Conservation (phyloP, 2,888 invertebrate genomes). For the Diaperis boleti region DNA sequence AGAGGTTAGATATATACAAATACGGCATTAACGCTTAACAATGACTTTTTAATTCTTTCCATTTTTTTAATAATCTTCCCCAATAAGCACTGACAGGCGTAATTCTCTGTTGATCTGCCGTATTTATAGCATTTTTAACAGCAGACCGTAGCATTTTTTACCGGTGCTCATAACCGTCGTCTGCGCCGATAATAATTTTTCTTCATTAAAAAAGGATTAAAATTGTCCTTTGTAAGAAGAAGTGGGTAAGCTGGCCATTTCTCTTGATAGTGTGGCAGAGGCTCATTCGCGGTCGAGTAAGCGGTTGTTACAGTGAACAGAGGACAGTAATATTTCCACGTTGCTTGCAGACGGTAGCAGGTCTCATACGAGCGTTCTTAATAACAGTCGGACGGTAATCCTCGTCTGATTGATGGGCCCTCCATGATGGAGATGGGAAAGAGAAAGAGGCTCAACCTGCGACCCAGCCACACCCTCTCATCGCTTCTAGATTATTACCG, state of each 20-base stretch:
- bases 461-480: constrained; percentile 54
- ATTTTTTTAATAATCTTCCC: constrained; percentile 35
- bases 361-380: constrained; percentile 64
- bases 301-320: constrained; percentile 55
- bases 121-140: constrained; percentile 35
- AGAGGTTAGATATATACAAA: no score
- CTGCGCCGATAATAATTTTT: constrained; percentile 40
- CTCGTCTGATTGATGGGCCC: constrained; percentile 65
- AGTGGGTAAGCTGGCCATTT: constrained; percentile 56
- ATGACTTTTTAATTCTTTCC: constrained; percentile 37
- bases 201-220: constrained; percentile 60
- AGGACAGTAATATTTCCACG: constrained; percentile 62
- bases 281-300: constrained; percentile 54
- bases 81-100: constrained; percentile 32
- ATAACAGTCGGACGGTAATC: constrained; percentile 66
- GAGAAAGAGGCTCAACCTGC: constrained; percentile 47
- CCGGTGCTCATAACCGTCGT: constrained; percentile 31
- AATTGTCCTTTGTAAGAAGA: constrained; percentile 52
- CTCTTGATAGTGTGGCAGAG: constrained; percentile 54
- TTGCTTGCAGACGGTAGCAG: constrained; percentile 56
- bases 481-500: constrained; percentile 59
- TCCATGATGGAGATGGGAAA: constrained; percentile 58
- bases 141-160: constrained; percentile 11
- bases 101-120: constrained; percentile 33
- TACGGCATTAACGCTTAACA: constrained; percentile 16